Evolutionary conservation across 1,140 invertebrate genomes (phyloP).

Genomic region (Meloidogyne hapla): DNA sequence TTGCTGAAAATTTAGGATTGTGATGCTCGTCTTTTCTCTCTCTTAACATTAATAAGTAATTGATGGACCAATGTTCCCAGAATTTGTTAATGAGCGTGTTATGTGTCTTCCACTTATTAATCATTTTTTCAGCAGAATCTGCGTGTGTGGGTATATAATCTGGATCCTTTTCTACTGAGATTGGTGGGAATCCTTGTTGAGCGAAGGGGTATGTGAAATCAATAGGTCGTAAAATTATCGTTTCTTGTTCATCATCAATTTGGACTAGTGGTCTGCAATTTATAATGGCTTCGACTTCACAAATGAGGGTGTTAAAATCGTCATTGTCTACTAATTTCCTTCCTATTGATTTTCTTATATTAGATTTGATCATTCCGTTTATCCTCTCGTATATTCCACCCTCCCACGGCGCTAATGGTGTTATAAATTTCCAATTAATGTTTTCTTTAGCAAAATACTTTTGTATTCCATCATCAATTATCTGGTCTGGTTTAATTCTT

Average conservation of each 20-base stretch:
- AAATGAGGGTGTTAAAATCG: not conserved
- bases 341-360: not conserved
- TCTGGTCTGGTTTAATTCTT: not conserved
- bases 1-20: not conserved
- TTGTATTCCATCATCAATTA: not conserved
- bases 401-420: not conserved
- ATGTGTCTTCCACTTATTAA: not conserved
- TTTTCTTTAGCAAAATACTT: constrained; percentile 6
- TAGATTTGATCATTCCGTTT: not conserved
- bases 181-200: not conserved
- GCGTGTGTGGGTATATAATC: not conserved
- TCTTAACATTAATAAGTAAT: not conserved
- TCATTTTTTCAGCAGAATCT: not conserved
- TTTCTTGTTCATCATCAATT: not conserved
- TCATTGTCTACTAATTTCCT: not conserved
- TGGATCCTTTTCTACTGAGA: not conserved
- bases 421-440: constrained; percentile 3
- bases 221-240: not conserved
- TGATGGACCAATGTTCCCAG: not conserved
- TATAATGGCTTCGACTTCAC: not conserved
- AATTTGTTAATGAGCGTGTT: not conserved
- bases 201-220: constrained; percentile 14
- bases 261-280: not conserved
- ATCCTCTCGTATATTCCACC: not conserved
- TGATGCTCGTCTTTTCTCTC: not conserved